Percentiles rank a stretch among this genome's conserved stretches.
Evolutionary conservation across 2,888 invertebrate genomes (phyloP).

Genomic region (Drosophila acutilabella): DNA sequence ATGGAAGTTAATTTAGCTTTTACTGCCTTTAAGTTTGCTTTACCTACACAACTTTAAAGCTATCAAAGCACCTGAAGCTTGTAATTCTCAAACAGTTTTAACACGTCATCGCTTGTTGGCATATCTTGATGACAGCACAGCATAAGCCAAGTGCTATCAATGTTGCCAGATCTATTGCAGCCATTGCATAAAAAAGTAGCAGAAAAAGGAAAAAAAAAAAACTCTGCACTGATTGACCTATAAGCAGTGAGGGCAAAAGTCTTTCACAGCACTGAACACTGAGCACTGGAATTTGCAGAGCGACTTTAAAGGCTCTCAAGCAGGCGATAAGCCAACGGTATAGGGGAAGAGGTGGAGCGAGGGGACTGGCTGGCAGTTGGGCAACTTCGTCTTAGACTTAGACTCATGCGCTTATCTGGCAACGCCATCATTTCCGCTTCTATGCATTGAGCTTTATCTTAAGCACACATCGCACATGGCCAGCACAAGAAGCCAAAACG

Average conservation of each 20-base stretch:
- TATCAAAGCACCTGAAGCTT: not conserved
- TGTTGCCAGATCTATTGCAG: slow-evolving; percentile 45
- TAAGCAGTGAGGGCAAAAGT: slow-evolving; percentile 5
- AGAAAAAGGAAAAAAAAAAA: not conserved
- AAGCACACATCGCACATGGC: slow-evolving; percentile 58
- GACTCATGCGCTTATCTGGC: slow-evolving; percentile 50
- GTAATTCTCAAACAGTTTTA: not conserved
- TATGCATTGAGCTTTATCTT: slow-evolving; percentile 53
- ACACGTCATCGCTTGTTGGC: not conserved
- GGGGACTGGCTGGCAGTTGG: not conserved
- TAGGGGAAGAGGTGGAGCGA: not conserved
- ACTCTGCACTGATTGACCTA: slow-evolving; percentile 14
- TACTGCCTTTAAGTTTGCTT: too few species aligned
- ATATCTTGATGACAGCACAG: not conserved
- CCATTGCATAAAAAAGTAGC: not conserved
- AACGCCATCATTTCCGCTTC: slow-evolving; percentile 66
- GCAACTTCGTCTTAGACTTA: slow-evolving; percentile 37
- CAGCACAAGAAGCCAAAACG: not conserved
- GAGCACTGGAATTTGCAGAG: not conserved
- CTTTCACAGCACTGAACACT: slow-evolving; percentile 18
- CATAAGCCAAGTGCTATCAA: slow-evolving; percentile 16
- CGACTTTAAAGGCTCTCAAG: slow-evolving; percentile 31
- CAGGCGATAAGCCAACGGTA: slow-evolving; percentile 29
- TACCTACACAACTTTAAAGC: too few species aligned
- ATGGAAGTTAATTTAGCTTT: too few species aligned